Base-by-base conservation (phyloP, 1,140 invertebrate species). In the Teleogryllus occipitalis region DNA sequence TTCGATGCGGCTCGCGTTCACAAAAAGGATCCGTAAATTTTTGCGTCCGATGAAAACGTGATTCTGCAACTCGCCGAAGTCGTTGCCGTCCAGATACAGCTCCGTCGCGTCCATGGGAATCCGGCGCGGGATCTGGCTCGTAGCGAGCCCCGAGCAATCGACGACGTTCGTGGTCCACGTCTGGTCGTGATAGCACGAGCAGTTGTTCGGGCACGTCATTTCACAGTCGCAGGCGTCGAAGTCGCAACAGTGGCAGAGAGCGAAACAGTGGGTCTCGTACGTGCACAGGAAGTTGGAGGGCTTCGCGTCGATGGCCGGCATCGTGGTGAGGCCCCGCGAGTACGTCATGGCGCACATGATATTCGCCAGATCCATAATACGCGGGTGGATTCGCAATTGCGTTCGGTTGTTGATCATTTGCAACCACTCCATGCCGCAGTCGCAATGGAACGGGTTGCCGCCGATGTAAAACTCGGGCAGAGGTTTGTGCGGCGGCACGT, bases 211-310 rank as follows among this genome's bases (percentile, higher is more conserved):
- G 83, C 96, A 98, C 7, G 93, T 96, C 95, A 97, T 97, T 87
- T 97, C 95, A 86, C 96, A 97, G 86, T 97, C 96, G 86, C 96
- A 98, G 76, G 95, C 95, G 85, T 97, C 95, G 85, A 96, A 97
- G 83, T 97, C 96, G 84, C 96, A 97, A 86, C 96, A 98, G 83
- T 96, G 95, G 84, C 96, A 98, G 75, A 97, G 87, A 21, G 96
- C 93, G 86, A 97, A 97, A 87, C 96, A 97, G 86, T 97, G 96
- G 54, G 94, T 94, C 82, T 95, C 93, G 87, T 98, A 98, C 78
- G 91, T 91, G 85, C 96, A 98, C 82, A 98, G 88, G 86, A 97
- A 97, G 83, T 97, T 93, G 82, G 93, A 91, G 2, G 93, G 89
- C 81, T 91, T 90, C 0, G 89, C 87, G 75, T 91, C 85, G 0